Percentiles rank a stretch among this genome's conserved stretches.
Conservation (phyloP, 2,888 invertebrate species). For the Pseudococcus viburni region DNA sequence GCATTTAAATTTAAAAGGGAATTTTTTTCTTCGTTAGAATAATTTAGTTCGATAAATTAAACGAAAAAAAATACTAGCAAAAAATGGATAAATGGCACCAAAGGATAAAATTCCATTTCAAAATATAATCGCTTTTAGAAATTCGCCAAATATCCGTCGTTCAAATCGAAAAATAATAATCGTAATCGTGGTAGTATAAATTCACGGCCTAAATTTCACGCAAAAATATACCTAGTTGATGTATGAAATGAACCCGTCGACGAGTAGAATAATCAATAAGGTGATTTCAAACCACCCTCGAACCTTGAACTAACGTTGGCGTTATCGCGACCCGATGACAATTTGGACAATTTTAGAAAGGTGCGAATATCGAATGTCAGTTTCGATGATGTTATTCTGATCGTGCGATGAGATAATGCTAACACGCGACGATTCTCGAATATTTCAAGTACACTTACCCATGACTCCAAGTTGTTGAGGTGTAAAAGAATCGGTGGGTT, state of each 20-base stretch:
- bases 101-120: background rate
- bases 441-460: slow-evolving; percentile 57
- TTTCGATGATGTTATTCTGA: background rate
- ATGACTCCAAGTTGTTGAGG: slow-evolving; percentile 65
- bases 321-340: background rate
- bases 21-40: background rate
- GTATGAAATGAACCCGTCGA: background rate
- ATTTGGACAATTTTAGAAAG: background rate
- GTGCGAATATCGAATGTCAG: background rate
- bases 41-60: background rate
- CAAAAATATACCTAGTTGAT: background rate
- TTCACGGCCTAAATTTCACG: background rate
- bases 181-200: background rate
- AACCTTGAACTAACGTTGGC: slow-evolving; percentile 39
- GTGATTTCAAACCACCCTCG: slow-evolving; percentile 22
- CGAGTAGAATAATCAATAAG: slow-evolving; percentile 27
- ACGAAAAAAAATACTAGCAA: background rate
- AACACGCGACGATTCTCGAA: background rate
- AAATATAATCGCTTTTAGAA: background rate
- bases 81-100: background rate
- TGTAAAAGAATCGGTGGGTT: slow-evolving; percentile 59
- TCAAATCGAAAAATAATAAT: too few relatives aligned
- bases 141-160: background rate
- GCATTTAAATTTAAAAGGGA: background rate
- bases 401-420: background rate